Evolutionary conservation across 2,797 vertebrate species (phyloP).

Genomic region (Melanotaenia pygmaea): DNA sequence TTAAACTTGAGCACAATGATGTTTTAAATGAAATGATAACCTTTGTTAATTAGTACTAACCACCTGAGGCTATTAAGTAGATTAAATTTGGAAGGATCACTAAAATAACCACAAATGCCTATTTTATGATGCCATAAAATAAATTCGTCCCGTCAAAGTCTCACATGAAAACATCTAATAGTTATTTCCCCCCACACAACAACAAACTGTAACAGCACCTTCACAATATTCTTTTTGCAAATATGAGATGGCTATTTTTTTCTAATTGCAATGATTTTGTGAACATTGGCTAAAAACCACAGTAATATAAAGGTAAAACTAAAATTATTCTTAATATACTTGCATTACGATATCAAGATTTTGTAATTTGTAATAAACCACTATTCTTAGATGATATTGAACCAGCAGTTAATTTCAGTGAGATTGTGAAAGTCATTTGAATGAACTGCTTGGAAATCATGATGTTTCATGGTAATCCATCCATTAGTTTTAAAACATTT

Average conservation of each 20-base stretch:
- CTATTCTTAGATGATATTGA: background rate
- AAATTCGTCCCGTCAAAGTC: background rate
- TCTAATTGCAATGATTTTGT: no score
- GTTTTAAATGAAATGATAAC: conserved; percentile 10
- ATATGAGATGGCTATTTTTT: no score
- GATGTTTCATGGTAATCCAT: conserved; percentile 3
- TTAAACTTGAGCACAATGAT: conserved; percentile 1
- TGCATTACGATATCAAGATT: no score
- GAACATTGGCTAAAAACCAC: background rate
- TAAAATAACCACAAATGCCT: background rate
- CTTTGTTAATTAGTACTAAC: conserved; percentile 1
- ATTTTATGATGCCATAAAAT: background rate
- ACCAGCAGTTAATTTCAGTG: no score
- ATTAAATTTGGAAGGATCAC: background rate
- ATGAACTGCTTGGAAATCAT: background rate
- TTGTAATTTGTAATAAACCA: no score
- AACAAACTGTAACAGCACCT: background rate
- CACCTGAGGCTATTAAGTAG: background rate
- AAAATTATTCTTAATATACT: background rate
- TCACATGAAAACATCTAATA: background rate
- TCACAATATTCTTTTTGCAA: no score
- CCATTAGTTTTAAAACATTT: background rate
- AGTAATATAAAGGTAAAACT: background rate
- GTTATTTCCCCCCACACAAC: background rate
- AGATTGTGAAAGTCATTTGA: background rate